These are phyloP conservation scores for Xiphophorus maculatus DNA, from an alignment of 2,113 vertebrate genomes.

Conservation along the genomic window DNA sequence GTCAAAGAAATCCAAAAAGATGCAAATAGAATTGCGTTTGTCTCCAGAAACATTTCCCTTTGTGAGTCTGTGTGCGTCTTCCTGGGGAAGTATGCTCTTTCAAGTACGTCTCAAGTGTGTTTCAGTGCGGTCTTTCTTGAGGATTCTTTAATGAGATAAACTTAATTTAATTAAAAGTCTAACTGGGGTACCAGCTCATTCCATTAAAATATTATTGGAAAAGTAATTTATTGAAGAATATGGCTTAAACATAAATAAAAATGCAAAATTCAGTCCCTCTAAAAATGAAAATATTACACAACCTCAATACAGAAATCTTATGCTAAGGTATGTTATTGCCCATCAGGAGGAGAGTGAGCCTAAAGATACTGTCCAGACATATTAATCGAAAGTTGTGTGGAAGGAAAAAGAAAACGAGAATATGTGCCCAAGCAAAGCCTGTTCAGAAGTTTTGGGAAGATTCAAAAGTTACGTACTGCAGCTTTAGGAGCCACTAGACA, in stretches of 20 bases:
- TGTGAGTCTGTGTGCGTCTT: background rate
- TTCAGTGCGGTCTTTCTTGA: background rate
- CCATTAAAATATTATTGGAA: background rate
- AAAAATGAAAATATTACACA: background rate
- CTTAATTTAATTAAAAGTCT: background rate
- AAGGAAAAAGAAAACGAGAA: background rate
- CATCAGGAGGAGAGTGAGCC: too few species aligned
- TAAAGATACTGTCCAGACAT: too few species aligned
- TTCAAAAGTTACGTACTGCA: background rate
- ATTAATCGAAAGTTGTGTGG: background rate
- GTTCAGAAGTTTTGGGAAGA: background rate
- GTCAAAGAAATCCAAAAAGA: too few species aligned
- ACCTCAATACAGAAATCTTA: background rate
- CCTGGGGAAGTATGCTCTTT: background rate
- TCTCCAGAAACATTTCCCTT: background rate
- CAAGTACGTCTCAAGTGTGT: background rate
- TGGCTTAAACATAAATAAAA: background rate
- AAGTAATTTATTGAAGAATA: background rate
- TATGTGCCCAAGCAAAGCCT: background rate
- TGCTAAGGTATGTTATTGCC: background rate
- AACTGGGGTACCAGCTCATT: background rate
- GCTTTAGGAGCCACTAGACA: background rate
- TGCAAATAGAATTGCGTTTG: background rate
- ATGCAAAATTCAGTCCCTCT: background rate
- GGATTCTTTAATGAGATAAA: background rate